A percentile compares a stretch with the other conserved stretches of the same genome.
Evolutionary conservation across 92 coral and sea anemone genomes (phyloP).

Genomic region (Plumapathes pennacea): DNA sequence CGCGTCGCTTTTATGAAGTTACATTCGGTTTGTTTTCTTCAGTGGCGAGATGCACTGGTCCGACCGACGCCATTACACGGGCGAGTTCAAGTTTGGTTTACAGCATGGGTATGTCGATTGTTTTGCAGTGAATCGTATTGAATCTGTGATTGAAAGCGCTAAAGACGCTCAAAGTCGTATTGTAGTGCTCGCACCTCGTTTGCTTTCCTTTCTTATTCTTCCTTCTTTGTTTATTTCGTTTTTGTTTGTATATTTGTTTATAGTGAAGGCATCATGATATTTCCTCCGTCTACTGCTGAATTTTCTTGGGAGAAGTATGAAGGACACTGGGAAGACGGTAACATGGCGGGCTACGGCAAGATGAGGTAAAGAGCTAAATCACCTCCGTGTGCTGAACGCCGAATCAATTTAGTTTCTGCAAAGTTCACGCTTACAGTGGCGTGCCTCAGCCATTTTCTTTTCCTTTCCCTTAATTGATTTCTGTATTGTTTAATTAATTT

Average conservation of each 20-base stretch:
- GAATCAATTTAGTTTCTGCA: too few relatives aligned
- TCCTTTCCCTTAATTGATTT: too few relatives aligned
- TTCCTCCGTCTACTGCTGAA: slow-evolving; percentile 56
- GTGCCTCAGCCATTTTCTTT: too few relatives aligned
- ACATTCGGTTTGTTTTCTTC: slow-evolving; percentile 12
- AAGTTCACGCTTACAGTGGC: too few relatives aligned
- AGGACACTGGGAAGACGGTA: slow-evolving; percentile 90
- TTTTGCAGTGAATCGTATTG: not conserved
- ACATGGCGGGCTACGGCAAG: slow-evolving; percentile 87
- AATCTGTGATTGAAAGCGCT: too few relatives aligned
- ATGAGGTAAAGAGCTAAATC: slow-evolving; percentile 64
- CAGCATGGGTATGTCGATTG: slow-evolving; percentile 78
- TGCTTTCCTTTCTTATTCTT: not conserved
- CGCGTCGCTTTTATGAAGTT: too few relatives aligned
- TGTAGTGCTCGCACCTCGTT: not conserved
- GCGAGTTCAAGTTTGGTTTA: slow-evolving; percentile 83
- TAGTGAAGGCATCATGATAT: slow-evolving; percentile 87
- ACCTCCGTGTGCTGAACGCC: not conserved
- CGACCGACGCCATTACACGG: slow-evolving; percentile 80
- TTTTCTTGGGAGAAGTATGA: slow-evolving; percentile 73
- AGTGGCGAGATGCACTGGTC: slow-evolving; percentile 96
- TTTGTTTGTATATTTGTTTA: not conserved
- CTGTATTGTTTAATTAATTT: too few relatives aligned
- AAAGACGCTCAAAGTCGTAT: not conserved
- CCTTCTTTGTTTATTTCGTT: not conserved